These are phyloP conservation scores for Macquaria australasica DNA, from an alignment of 2,113 vertebrate species.

Conservation along the genomic window DNA sequence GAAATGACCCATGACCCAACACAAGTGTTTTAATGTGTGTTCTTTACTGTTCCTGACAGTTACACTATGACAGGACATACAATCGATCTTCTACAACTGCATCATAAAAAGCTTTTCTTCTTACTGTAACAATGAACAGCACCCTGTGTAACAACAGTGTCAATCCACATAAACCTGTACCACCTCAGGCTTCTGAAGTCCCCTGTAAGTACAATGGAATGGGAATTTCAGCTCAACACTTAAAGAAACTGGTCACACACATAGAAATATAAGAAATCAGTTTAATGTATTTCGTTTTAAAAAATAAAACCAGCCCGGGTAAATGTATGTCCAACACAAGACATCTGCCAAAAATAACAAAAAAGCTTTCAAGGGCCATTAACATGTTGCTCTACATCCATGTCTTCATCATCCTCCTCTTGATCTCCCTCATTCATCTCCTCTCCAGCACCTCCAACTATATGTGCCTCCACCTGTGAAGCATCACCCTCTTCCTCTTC, in stretches of 20 bases:
- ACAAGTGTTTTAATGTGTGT: too few relatives aligned
- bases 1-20: too few relatives aligned
- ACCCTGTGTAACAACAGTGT: too few relatives aligned
- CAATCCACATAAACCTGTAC: too few relatives aligned
- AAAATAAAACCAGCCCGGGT: constrained; percentile 30
- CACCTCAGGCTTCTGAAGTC: too few relatives aligned
- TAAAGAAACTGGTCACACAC: neutral
- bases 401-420: constrained; percentile 71
- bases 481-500: constrained; percentile 63
- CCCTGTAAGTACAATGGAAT: too few relatives aligned
- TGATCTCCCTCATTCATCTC: constrained; percentile 55
- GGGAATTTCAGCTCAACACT: neutral
- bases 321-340: constrained; percentile 4
- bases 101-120: too few relatives aligned
- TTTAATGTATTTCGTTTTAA: constrained; percentile 57
- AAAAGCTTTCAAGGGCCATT: constrained; percentile 79
- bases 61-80: too few relatives aligned
- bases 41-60: too few relatives aligned
- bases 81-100: too few relatives aligned
- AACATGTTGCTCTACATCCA: constrained; percentile 88
- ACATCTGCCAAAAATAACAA: neutral
- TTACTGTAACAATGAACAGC: too few relatives aligned
- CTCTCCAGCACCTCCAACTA: constrained; percentile 50
- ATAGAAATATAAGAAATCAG: constrained; percentile 33
- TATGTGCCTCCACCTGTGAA: constrained; percentile 35